A percentile compares a stretch with the other conserved stretches of the same genome.
Conservation (phyloP, 2,888 invertebrate species). For the Metellina segmentata region DNA sequence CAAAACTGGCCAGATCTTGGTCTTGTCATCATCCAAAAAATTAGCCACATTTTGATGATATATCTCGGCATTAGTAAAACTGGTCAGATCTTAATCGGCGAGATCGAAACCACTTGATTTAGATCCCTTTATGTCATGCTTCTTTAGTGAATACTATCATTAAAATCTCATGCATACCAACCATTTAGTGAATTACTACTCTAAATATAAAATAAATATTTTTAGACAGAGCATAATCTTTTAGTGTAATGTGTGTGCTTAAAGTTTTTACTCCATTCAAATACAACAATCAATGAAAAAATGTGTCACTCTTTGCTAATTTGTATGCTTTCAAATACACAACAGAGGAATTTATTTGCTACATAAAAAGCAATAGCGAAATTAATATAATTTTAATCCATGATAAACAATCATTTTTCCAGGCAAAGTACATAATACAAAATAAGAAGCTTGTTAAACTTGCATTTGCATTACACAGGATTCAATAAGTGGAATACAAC, state of each 20-base stretch:
- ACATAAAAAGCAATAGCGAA: constrained; percentile 45
- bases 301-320: constrained; percentile 1
- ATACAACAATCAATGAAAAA: not conserved
- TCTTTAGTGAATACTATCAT: too few relatives aligned
- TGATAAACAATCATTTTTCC: not conserved
- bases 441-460: constrained; percentile 36
- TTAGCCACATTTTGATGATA: too few relatives aligned
- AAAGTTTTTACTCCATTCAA: not conserved
- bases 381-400: constrained; percentile 34
- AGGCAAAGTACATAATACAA: constrained; percentile 47
- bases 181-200: too few relatives aligned
- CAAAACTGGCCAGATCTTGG: too few relatives aligned
- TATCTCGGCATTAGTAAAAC: too few relatives aligned
- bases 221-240: too few relatives aligned
- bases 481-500: constrained; percentile 2
- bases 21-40: too few relatives aligned
- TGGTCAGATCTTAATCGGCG: too few relatives aligned
- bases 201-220: too few relatives aligned
- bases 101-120: too few relatives aligned
- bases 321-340: constrained; percentile 27
- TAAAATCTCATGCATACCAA: too few relatives aligned
- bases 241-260: not conserved
- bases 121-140: too few relatives aligned
- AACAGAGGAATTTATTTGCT: constrained; percentile 55
- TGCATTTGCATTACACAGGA: not conserved